Evolutionary conservation across 2,797 vertebrate species (phyloP), one percentile per base, ranked within the genome.

Genomic region (Clarias pachynema): DNA sequence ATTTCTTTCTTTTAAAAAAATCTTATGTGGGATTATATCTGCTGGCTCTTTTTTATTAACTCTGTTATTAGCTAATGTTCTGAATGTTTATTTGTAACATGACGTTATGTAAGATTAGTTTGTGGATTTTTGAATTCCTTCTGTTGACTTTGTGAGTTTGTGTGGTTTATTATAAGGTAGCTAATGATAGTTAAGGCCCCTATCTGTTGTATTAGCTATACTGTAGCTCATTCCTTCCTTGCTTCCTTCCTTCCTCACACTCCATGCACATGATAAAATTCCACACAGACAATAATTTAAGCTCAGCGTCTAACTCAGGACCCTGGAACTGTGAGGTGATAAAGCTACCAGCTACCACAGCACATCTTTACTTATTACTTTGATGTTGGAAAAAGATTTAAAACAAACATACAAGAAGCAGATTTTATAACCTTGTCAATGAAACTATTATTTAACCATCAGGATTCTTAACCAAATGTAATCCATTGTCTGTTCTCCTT

Each of bases 141-240:
- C 72, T 56, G 16, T 75, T 75, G 26, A 75, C 73, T 57, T 29
- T n/a, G n/a, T n/a, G n/a, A 10, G 73, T 75, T 29, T 56, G n/a
- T 75, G 49, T 29, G 16, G 14, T 56, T 75, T 56, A 57, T 56
- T 2, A 29, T 20, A 57, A 18, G 9, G 16, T 20, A 57, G 73
- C 73, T 56, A 18, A 29, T 53, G 15, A 56, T 74, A 18, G 44
- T 53, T 56, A 29, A 18, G 15, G n/a, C 37, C 24, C 10, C 4
- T 9, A 26, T 56, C 44, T 20, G 7, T 29, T 29, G 72, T 31
- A 6, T 56, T 18, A 3, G n/a, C 6, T 40, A 40, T 40, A 37
- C 14, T 56, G 18, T 44, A 14, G n/a, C 14, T 26, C 2, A 15
- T 53, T 49, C 5, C 26, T 53, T 53, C 2, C 26, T 53, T 24